Percentiles rank a stretch among this genome's conserved stretches.
phyloP scores from a whole-genome alignment of 2,797 vertebrate species.

The Molossus alvarezi region DNA sequence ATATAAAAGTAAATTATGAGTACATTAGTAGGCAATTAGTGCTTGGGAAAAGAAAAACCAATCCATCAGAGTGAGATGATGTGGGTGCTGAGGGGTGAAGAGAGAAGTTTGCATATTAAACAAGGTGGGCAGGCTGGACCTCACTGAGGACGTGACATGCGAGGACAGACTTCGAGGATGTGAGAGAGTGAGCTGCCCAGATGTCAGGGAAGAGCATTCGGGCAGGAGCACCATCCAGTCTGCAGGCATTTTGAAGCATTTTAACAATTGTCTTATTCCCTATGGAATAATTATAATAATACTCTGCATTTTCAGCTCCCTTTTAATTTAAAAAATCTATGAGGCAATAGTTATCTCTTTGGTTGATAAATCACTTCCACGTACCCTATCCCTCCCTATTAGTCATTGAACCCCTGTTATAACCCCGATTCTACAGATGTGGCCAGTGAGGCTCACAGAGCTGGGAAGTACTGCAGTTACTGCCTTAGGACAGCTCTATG shows the following conservation, averaged over 20 bases:
- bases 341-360: conserved; percentile 1
- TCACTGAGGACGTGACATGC: not conserved
- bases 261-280: conserved; percentile 25
- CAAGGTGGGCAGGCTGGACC: not conserved
- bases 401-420: not conserved
- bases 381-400: not conserved
- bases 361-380: not conserved
- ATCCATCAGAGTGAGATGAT: not conserved
- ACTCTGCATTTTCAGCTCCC: not conserved
- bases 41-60: not conserved
- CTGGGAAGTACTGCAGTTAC: not conserved
- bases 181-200: not conserved
- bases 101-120: not conserved
- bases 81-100: not conserved
- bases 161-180: not conserved
- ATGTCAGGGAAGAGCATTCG: not conserved
- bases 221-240: not conserved
- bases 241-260: conserved; percentile 15
- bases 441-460: not conserved
- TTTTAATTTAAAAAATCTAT: conserved; percentile 56
- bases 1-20: not conserved
- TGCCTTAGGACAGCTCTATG: not conserved
- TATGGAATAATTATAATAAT: not conserved
- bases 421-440: not conserved
- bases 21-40: not conserved